Evolutionary conservation across 2,113 vertebrate genomes (phyloP), one percentile per base, ranked within the genome.

Genomic region (Ailuropoda melanoleuca): DNA sequence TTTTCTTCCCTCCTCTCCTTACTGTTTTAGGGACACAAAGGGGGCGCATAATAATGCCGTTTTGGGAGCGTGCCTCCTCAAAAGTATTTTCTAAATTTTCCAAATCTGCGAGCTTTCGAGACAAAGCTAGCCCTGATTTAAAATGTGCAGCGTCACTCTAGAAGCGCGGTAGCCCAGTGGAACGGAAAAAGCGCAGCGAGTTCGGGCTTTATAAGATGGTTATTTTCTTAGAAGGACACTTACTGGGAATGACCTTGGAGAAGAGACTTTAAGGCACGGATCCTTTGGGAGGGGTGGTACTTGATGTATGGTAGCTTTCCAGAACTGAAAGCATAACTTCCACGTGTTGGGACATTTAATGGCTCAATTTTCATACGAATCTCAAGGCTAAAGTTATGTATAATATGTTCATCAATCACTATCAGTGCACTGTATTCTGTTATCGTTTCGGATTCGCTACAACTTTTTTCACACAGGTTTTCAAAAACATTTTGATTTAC

Each of bases 271-370:
- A 14, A 23, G 37, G 78, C 77, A 4, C 10, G 0, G 15, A 0
- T 53, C 23, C 15, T 53, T 14, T 3, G 15, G 58, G 21, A 46
- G 31, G 68, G 56, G 53, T 39, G 82, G 64, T 64, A 66, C 74
- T 55, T 46, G 56, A 4, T 12, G 60, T 29, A 29, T 15, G n/a
- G 70, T 18, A 64, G 4, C 58, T 4, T 14, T 19, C 58, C 68
- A 37, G 64, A 78, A 53, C 48, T 24, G n/a, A 88, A 95, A 83
- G 53, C n/a, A 92, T 48, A 85, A 93, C 39, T 13, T 77, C 68
- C 68, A 78, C 46, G 31, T 8, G 12, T 62, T n/a, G 62, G 56
- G 17, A 12, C 64, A 29, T 15, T 15, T 2, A 11, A 26, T 1
- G n/a, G 6, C 19, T 84, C n/a, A 4, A 8, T 86, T 91, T 68